A percentile compares a stretch with the other conserved stretches of the same genome.
phyloP scores from a whole-genome alignment of 2,113 vertebrate species.

The Oncorhynchus gorbuscha region DNA sequence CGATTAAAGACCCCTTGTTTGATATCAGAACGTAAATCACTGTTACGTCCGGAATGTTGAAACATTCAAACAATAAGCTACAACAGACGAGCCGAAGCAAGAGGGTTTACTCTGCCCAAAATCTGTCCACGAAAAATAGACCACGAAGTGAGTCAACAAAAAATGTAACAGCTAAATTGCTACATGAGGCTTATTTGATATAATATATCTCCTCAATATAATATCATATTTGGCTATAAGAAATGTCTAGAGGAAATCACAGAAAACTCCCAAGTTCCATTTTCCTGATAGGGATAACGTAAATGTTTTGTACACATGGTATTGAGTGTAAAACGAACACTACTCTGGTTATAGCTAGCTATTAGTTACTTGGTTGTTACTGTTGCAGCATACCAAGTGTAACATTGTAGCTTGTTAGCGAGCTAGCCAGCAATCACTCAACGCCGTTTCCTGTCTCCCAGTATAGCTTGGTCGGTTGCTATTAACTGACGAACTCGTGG shows the following conservation, averaged over 20 bases:
- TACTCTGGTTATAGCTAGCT: neutral
- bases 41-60: neutral
- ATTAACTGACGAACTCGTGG: neutral
- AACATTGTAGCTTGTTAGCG: constrained; percentile 48
- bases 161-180: too few species aligned
- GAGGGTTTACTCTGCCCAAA: too few species aligned
- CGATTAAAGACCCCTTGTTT: neutral
- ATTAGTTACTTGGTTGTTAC: neutral
- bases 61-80: constrained; percentile 17
- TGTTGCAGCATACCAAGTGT: constrained; percentile 45
- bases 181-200: too few species aligned
- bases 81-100: too few species aligned
- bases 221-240: neutral
- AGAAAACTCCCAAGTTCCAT: neutral
- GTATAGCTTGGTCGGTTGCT: neutral
- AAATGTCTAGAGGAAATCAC: neutral
- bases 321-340: neutral
- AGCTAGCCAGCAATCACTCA: constrained; percentile 36
- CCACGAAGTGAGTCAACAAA: too few species aligned
- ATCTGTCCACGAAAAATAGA: too few species aligned
- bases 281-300: neutral
- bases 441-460: constrained; percentile 32
- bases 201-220: too few species aligned
- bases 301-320: neutral
- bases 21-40: neutral